Conservation (phyloP, 2,888 invertebrate genomes). For the Cartodere bifasciata region DNA sequence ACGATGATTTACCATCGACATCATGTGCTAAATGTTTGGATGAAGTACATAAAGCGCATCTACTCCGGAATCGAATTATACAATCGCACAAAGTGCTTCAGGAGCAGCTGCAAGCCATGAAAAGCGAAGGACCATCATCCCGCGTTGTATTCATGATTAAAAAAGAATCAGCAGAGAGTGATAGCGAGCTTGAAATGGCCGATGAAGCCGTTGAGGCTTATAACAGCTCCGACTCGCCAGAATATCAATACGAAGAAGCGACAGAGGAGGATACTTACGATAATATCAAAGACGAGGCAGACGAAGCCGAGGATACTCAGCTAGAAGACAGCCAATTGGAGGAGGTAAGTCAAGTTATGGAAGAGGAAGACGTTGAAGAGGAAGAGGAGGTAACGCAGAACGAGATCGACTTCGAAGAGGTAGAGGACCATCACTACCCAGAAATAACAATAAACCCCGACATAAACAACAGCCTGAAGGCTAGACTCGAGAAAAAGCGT, state of each 20-base stretch:
- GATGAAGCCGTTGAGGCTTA: background rate
- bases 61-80: conserved; percentile 8
- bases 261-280: conserved; percentile 3
- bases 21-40: conserved; percentile 11
- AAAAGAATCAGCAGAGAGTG: conserved; percentile 7
- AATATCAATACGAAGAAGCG: conserved; percentile 1
- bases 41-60: conserved; percentile 9
- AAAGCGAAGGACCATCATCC: background rate
- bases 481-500: background rate
- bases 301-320: background rate
- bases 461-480: background rate
- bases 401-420: background rate
- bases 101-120: background rate
- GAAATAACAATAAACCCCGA: background rate
- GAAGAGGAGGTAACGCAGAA: background rate
- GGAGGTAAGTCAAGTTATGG: too few species aligned
- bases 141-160: conserved; percentile 5
- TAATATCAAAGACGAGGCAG: background rate
- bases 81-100: conserved; percentile 7
- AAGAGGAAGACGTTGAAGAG: background rate
- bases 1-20: conserved; percentile 7
- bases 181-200: conserved; percentile 6
- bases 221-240: too few species aligned
- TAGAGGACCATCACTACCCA: background rate
- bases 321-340: background rate